Conservation (phyloP, 2,888 invertebrate species). For the Oxytorus armatus region DNA sequence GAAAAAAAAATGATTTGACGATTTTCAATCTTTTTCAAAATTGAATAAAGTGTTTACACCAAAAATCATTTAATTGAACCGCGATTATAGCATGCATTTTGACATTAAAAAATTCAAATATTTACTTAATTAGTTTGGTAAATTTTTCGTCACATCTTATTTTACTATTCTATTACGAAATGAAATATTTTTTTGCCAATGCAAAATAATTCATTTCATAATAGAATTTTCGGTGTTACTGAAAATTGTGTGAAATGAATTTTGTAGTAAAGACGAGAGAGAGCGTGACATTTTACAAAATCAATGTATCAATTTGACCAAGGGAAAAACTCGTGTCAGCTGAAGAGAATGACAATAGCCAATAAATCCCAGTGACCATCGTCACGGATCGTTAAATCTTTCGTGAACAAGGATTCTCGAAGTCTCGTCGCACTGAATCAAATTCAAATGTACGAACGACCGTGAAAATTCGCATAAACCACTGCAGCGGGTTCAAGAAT, state of each 20-base stretch:
- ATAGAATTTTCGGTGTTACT: background rate
- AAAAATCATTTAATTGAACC: no score
- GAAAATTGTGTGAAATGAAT: background rate
- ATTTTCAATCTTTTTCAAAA: no score
- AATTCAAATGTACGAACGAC: constrained; percentile 21
- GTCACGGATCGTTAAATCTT: constrained; percentile 44
- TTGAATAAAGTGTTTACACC: no score
- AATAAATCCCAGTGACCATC: constrained; percentile 48
- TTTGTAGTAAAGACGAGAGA: background rate
- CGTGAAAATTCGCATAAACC: constrained; percentile 27
- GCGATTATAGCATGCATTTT: no score
- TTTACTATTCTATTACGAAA: no score
- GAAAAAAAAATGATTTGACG: no score
- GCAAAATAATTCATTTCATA: no score
- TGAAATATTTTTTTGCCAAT: no score
- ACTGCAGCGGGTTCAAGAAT: constrained; percentile 19
- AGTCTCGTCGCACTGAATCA: constrained; percentile 55
- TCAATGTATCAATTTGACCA: constrained; percentile 29
- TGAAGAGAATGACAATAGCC: constrained; percentile 35
- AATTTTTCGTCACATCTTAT: no score
- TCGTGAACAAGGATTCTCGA: constrained; percentile 43
- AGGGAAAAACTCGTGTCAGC: constrained; percentile 38
- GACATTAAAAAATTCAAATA: no score
- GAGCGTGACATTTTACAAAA: background rate
- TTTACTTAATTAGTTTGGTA: no score